These are phyloP conservation scores for Helostoma temminkii DNA, from an alignment of 2,797 vertebrate species.

Conservation along the genomic window DNA sequence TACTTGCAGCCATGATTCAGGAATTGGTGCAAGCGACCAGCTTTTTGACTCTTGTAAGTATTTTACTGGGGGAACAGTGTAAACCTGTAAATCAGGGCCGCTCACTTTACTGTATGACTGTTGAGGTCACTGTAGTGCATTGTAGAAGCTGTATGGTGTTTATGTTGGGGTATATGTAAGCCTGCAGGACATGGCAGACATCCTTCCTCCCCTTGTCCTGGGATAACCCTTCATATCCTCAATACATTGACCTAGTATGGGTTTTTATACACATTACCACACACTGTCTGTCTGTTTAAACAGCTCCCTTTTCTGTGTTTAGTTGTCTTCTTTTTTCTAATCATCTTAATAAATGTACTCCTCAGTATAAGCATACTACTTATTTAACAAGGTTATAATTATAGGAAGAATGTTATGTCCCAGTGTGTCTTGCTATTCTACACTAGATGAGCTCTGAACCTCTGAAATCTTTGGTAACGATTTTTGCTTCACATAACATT, in stretches of 20 bases:
- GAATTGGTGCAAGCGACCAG: too few relatives aligned
- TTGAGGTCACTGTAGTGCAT: conserved; percentile 1
- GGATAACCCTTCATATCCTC: conserved; percentile 44
- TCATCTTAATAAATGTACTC: conserved; percentile 48
- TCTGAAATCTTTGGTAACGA: conserved; percentile 22
- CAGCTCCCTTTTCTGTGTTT: conserved; percentile 9
- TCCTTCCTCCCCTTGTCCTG: conserved; percentile 31
- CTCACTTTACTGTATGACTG: neutral
- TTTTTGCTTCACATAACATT: conserved; percentile 24
- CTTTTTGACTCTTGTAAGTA: too few relatives aligned
- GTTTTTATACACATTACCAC: conserved; percentile 8
- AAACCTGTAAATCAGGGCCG: conserved; percentile 29
- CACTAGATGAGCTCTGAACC: conserved; percentile 8
- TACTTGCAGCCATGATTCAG: conserved; percentile 39
- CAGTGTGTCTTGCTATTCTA: too few relatives aligned
- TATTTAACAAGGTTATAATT: too few relatives aligned
- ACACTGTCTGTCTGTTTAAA: conserved; percentile 27
- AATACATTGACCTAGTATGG: conserved; percentile 4
- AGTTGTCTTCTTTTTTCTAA: conserved; percentile 20
- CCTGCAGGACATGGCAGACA: conserved; percentile 15
- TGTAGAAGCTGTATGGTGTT: conserved; percentile 10
- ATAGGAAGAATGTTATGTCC: too few relatives aligned
- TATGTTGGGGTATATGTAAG: conserved; percentile 34
- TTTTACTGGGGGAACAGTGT: conserved; percentile 12
- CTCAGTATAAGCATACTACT: conserved; percentile 44